Percentiles rank a stretch among this genome's conserved stretches.
Evolutionary conservation across 1,140 invertebrate genomes (phyloP).

Genomic region (Lepidurus arcticus): DNA sequence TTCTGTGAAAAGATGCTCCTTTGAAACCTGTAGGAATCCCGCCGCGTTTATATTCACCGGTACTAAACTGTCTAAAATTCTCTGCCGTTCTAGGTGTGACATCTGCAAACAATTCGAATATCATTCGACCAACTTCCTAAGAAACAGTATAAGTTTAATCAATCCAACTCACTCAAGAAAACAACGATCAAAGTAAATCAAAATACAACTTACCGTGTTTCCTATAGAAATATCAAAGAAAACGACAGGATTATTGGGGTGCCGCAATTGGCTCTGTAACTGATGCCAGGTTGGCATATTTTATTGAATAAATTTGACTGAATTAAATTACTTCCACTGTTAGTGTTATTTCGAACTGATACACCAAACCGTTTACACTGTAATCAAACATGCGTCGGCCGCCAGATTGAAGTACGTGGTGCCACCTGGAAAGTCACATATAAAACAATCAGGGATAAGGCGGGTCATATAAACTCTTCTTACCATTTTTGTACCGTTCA

Average conservation of each 20-base stretch:
- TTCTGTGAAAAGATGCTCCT: constrained; percentile 91
- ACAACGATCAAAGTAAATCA: constrained; percentile 26
- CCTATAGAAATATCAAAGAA: constrained; percentile 68
- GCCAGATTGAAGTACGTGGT: too few species aligned
- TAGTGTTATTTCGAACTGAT: too few species aligned
- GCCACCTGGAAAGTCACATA: too few species aligned
- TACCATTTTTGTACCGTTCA: too few species aligned
- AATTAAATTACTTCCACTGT: too few species aligned
- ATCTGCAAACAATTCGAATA: constrained; percentile 95
- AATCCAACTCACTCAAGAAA: neutral
- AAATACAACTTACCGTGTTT: constrained; percentile 49
- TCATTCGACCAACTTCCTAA: constrained; percentile 81
- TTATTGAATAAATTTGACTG: neutral
- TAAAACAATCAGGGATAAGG: too few species aligned
- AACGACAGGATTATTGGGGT: constrained; percentile 92
- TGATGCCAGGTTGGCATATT: constrained; percentile 85
- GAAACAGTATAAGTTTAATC: constrained; percentile 33
- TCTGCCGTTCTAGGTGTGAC: constrained; percentile 95
- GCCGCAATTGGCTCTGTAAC: constrained; percentile 81
- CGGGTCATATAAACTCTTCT: too few species aligned
- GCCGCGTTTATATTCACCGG: constrained; percentile 81
- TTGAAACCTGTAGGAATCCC: constrained; percentile 96
- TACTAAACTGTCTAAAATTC: constrained; percentile 98
- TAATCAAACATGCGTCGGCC: neutral
- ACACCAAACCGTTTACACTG: neutral